phyloP scores from a whole-genome alignment of 2,797 vertebrate species.

The Anisognathus igniventris region DNA sequence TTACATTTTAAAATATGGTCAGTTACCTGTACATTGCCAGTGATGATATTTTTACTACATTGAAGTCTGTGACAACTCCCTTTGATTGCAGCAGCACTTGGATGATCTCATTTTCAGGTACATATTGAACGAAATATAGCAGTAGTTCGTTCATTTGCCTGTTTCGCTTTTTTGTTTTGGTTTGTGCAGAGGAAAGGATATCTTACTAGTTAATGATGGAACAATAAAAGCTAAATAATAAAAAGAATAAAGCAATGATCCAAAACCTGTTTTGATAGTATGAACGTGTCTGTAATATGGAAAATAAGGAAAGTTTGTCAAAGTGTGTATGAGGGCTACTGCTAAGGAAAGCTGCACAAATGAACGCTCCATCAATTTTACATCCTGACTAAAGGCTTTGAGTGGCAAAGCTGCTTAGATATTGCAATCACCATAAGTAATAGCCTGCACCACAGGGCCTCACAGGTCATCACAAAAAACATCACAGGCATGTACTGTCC shows the following conservation, averaged over 20 bases:
- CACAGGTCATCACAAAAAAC: not conserved
- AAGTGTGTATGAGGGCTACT: not conserved
- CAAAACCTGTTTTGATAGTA: not conserved
- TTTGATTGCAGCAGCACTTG: not conserved
- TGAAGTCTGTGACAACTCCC: not conserved
- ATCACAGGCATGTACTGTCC: not conserved
- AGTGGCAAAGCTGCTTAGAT: not conserved
- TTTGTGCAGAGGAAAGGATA: not conserved
- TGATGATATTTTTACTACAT: not conserved
- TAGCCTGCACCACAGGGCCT: not conserved
- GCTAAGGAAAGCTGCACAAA: not conserved
- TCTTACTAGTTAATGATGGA: not conserved
- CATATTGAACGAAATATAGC: not conserved
- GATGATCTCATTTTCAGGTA: not conserved
- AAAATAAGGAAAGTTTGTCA: not conserved
- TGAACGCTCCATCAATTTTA: not conserved
- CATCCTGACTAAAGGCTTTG: not conserved
- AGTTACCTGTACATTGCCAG: not conserved
- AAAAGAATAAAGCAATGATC: not conserved
- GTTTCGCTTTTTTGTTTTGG: not conserved
- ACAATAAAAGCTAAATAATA: not conserved
- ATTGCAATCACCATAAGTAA: not conserved
- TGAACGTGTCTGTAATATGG: not conserved
- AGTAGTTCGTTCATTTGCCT: not conserved
- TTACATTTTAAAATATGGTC: not conserved